Base-by-base conservation (phyloP, 2,113 vertebrate genomes). In the Colius striatus region DNA sequence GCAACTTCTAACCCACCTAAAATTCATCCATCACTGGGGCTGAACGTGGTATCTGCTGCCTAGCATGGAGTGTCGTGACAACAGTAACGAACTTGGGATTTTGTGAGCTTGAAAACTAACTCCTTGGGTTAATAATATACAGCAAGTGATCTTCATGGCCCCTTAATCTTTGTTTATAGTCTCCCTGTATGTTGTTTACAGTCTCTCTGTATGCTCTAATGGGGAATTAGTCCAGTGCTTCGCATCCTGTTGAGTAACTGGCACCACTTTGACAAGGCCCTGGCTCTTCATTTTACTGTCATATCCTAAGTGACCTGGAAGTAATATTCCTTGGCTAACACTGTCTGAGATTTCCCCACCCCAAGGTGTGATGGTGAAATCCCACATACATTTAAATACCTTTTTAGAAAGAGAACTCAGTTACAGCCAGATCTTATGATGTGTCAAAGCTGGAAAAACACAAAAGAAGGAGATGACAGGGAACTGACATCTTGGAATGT, bases 291-390 rank as follows among this genome's bases (percentile, higher is more conserved):
- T 83, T 97, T 90, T 82, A 89, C 87, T 84, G 55, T 74, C 78
- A 60, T 65, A 68, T 89, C 83, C 90, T 73, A 91, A 92, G 77
- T 94, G 88, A 96, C 90, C 90, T 70, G 80, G 91, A 84, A 96
- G 74, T 85, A 78, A 79, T 90, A 73, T 45, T 90, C 80, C 77
- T 78, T 78, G 74, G 79, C 43, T 93, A 65, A 75, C 65, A 55
- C 27, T 89, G 57, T 77, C 62, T 91, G 77, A 16, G 21, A 50
- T 68, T 80, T 83, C 43, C 38, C 48, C 54, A 76, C 41, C 41
- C 61, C 61, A 83, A 65, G 68, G 85, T 86, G 63, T 19, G 41
- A 23, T 38, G 18, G 67, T 72, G 90, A 92, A 92, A 92, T 84
- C 27, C 36, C 50, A 30, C 2, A 1, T 68, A 38, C 1, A 6